These are phyloP conservation scores for Euwallacea similis DNA, from an alignment of 1,140 invertebrate species.

Conservation along the genomic window DNA sequence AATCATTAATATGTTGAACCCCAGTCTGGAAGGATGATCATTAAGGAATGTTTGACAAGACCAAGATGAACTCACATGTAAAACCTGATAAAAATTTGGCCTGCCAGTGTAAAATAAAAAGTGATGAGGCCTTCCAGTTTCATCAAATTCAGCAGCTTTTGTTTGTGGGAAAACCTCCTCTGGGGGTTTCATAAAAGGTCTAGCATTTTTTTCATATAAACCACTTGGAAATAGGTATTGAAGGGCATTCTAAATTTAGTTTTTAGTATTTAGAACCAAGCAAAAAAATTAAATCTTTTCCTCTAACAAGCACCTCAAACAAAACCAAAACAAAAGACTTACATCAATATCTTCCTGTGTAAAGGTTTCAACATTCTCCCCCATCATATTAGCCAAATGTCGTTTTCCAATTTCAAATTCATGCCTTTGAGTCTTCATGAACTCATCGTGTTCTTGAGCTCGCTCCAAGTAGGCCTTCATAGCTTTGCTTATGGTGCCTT, in stretches of 20 bases:
- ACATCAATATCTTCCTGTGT: slow-evolving; percentile 88
- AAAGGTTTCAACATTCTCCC: slow-evolving; percentile 83
- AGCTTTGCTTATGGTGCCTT: slow-evolving; percentile 75
- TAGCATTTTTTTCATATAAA: slow-evolving; percentile 76
- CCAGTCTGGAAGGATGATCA: slow-evolving; percentile 58
- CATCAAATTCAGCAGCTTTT: slow-evolving; percentile 90
- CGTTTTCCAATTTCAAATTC: slow-evolving; percentile 91
- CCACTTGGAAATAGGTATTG: slow-evolving; percentile 91
- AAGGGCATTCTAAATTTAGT: slow-evolving; percentile 72
- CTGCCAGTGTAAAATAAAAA: slow-evolving; percentile 87
- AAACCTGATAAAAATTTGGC: slow-evolving; percentile 79
- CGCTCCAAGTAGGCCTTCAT: slow-evolving; percentile 87
- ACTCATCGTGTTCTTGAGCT: slow-evolving; percentile 77
- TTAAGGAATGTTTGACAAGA: background rate
- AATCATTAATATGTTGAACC: slow-evolving; percentile 63
- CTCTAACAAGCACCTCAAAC: slow-evolving; percentile 30
- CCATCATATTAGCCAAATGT: slow-evolving; percentile 99
- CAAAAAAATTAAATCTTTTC: background rate
- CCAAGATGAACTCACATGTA: slow-evolving; percentile 68
- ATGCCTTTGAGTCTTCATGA: slow-evolving; percentile 78
- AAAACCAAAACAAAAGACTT: slow-evolving; percentile 42
- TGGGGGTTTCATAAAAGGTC: slow-evolving; percentile 86
- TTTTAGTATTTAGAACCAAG: background rate
- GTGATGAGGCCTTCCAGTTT: slow-evolving; percentile 83
- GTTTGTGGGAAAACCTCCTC: slow-evolving; percentile 80